Percentiles rank a stretch among this genome's conserved stretches.
Conservation (phyloP, 2,113 vertebrate species). For the Tricholaema leucomelas region DNA sequence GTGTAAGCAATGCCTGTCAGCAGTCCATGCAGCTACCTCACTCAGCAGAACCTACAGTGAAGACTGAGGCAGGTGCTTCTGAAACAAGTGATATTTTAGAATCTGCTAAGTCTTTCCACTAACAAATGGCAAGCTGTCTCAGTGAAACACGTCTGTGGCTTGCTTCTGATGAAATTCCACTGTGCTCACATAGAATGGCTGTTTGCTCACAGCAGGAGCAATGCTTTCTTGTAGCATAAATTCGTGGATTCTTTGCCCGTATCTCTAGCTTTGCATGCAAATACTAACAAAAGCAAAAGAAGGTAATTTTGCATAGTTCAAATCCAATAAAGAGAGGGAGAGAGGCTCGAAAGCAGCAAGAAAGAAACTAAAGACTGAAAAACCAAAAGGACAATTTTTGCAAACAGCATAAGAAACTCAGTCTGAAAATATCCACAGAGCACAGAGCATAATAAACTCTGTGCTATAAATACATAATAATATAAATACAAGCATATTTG, state of each 20-base stretch:
- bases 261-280: constrained; percentile 26
- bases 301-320: constrained; percentile 20
- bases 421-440: neutral
- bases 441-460: neutral
- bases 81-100: neutral
- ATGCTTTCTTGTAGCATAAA: constrained; percentile 29
- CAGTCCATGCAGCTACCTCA: neutral
- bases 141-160: neutral
- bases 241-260: constrained; percentile 39
- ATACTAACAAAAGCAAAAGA: constrained; percentile 58
- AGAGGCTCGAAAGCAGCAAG: neutral
- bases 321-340: neutral
- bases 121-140: constrained; percentile 13
- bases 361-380: neutral
- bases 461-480: neutral
- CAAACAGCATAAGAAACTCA: neutral
- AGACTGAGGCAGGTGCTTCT: neutral
- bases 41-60: neutral
- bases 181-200: neutral
- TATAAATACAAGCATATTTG: neutral
- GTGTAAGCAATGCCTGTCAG: neutral
- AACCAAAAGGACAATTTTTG: neutral
- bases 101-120: neutral
- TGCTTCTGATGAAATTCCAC: constrained; percentile 10
- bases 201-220: neutral